Evolutionary conservation across 2,797 vertebrate species (phyloP), one percentile per base, ranked within the genome.

Genomic region (Falco berigora): DNA sequence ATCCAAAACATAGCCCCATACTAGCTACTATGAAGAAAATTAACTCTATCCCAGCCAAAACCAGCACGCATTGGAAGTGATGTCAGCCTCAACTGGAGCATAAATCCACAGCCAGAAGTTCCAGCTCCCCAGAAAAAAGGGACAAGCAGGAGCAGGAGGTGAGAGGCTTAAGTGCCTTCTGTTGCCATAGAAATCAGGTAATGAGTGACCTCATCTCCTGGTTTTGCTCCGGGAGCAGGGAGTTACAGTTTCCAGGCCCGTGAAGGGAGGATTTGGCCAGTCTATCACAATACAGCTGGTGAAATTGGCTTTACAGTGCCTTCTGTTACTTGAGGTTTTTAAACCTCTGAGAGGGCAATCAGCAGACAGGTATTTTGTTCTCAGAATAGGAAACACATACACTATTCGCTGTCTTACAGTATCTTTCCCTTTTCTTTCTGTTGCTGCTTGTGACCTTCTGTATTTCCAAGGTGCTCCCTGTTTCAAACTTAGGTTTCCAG

Each of bases 101-200:
- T 61, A 86, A 94, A 96, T 79, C 30, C 62, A 69, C 46, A 77
- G 27, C 8, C 46, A 67, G 55, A 84, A 78, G 36, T 86, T 84
- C 87, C 52, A 49, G 25, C 46, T 88, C 22, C 19, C 23, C 49
- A 36, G 34, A 58, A 96, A 95, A 82, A 64, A 8, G 8, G 46
- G 32, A 58, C 19, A 79, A 76, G 49, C 28, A 86, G 49, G 18
- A 80, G n/a, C 38, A 95, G 55, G 20, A 50, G 40, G 91, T 72
- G 44, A 94, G 82, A 68, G 36, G n/a, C 15, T 85, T 66, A 94
- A 73, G 55, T 69, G 28, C 27, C 46, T 94, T 63, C 34, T 69
- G 71, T 97, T 95, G 59, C 83, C 47, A 86, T 82, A 93, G 94
- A 94, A 86, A 95, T 95, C 74, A 67, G 73, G 47, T 90, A 92